Base-by-base conservation (phyloP, 2,888 invertebrate species). In the Drosophila emarginata region DNA sequence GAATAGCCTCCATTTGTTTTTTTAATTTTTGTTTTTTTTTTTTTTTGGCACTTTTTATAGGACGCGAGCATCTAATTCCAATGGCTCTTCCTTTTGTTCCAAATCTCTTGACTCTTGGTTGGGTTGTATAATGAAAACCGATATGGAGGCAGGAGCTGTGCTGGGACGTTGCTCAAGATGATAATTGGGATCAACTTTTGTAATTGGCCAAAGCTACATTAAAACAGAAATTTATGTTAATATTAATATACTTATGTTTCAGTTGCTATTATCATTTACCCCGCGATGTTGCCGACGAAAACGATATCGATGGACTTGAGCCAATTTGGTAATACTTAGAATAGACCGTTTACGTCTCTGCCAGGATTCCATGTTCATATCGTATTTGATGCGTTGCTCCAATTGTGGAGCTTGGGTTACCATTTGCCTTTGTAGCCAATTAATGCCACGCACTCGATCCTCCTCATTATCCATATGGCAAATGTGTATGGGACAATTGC, bases 291-390 rank as follows among this genome's bases (percentile, higher is more conserved):
- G 71, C 0, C 84, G 70, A 0, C 76, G 80, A 67, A 90, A 89
- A 3, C 90, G 80, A 18, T 82, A 74, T 0, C 84, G 79, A 56
- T 77, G 86, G 23, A 73, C 70, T 15, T 84, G 80, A 14, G 74
- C 74, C 28, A 89, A 18, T 51, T 84, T 89, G 7, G 78, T 73
- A 39, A 73, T 81, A 2, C 79, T 69, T 0, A 89, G 64, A 14
- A 89, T 37, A 3, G 65, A 59, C 7, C 80, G 67, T 12, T 77
- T 77, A 4, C 89, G 76, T 0, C 76, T 72, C 54, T 89, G 82
- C 90, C 90, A 89, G 5, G 73, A 64, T 82, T 89, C 79, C 76
- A 88, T 70, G 62, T 90, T 90, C 2, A 76, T 67, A 66, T 90
- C 90, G 71, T 80, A 80, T 26, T 72, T 87, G 7, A 90, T 78